phyloP scores from a whole-genome alignment of 2,888 invertebrate genomes.

The Diplazon laetatorius region DNA sequence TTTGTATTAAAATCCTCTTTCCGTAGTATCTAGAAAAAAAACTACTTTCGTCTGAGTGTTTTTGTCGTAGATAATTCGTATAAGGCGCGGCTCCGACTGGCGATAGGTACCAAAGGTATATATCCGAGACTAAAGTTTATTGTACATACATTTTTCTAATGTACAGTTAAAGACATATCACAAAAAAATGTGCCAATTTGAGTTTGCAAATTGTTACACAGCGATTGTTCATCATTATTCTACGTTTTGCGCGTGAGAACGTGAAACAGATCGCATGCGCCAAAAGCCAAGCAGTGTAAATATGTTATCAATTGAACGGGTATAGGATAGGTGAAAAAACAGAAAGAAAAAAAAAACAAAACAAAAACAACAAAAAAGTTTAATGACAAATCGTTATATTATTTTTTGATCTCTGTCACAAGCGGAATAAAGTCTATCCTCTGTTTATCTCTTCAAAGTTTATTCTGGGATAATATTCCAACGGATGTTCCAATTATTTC shows the following conservation, averaged over 20 bases:
- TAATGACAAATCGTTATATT: not conserved
- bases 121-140: slow-evolving; percentile 2
- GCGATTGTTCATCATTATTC: slow-evolving; percentile 38
- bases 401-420: not conserved
- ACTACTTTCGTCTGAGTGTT: not conserved
- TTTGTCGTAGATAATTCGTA: not conserved
- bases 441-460: slow-evolving; percentile 2
- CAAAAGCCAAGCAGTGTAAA: slow-evolving; percentile 54
- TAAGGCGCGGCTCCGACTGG: not conserved
- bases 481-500: not conserved
- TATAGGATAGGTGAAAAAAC: not conserved
- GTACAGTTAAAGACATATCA: slow-evolving; percentile 46
- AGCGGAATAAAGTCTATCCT: slow-evolving; percentile 11
- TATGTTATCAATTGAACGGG: slow-evolving; percentile 43
- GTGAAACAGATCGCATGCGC: slow-evolving; percentile 9
- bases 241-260: slow-evolving; percentile 10
- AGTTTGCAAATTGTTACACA: slow-evolving; percentile 31
- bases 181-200: slow-evolving; percentile 44
- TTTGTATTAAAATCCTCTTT: not conserved
- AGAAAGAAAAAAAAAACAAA: not conserved
- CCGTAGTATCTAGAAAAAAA: not conserved
- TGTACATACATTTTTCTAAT: slow-evolving; percentile 39
- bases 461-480: not conserved
- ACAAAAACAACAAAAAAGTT: too few species aligned
- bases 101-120: not conserved